Percentiles rank a stretch among this genome's conserved stretches.
phyloP scores from a whole-genome alignment of 1,140 invertebrate genomes.

The Lucilia sericata region DNA sequence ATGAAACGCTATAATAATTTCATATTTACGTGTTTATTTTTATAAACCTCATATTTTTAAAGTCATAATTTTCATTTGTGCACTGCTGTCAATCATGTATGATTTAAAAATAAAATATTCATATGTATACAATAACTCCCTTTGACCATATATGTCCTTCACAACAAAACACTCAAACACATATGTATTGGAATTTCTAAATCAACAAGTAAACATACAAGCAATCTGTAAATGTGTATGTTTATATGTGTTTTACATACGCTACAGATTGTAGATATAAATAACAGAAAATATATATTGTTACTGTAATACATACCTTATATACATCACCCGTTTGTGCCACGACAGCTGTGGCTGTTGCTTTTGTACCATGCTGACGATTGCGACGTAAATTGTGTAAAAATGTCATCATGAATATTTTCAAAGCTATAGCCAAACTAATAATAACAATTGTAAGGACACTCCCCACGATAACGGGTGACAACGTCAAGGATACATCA shows the following conservation, averaged over 20 bases:
- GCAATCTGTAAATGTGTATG: neutral
- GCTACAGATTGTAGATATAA: neutral
- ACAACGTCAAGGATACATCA: conserved; percentile 63
- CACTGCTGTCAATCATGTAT: neutral
- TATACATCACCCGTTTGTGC: conserved; percentile 61
- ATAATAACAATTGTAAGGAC: conserved; percentile 67
- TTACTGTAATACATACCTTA: conserved; percentile 54
- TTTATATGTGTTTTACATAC: neutral
- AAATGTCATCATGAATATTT: conserved; percentile 65
- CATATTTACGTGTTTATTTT: no score
- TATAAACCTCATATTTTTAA: no score
- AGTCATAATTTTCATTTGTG: no score
- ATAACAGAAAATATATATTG: neutral
- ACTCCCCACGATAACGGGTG: conserved; percentile 65
- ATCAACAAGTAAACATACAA: conserved; percentile 7
- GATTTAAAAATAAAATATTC: neutral
- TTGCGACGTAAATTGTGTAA: conserved; percentile 64
- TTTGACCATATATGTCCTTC: neutral
- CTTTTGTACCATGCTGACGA: conserved; percentile 64
- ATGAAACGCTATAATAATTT: no score
- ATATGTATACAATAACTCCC: neutral
- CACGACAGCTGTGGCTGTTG: conserved; percentile 55
- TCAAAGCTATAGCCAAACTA: conserved; percentile 64
- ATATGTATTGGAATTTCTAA: neutral
- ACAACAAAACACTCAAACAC: neutral